Evolutionary conservation across 2,113 vertebrate genomes (phyloP), one percentile per base, ranked within the genome.

Genomic region (Eolophus roseicapilla): DNA sequence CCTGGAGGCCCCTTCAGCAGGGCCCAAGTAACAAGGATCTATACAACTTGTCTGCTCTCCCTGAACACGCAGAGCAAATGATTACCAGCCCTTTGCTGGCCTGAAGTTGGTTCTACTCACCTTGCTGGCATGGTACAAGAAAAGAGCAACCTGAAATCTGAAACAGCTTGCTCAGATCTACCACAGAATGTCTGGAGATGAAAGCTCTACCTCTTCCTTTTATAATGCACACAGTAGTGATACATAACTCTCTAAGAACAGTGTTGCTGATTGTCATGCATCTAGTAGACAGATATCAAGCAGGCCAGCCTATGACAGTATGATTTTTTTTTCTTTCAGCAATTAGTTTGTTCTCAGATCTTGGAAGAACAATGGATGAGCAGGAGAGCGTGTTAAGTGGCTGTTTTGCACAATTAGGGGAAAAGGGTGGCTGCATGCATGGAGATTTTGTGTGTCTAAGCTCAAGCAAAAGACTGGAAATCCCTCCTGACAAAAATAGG

Each of bases 211-310:
- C 6, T 57, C 44, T 55, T 69, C 21, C 35, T 71, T 67, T 63
- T 76, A 17, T 49, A 43, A 74, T 4, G 3, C 3, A 7, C 5
- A 16, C 3, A 2, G 1, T 57, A 23, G 25, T 65, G n/a, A 29
- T 39, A n/a, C 0, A 18, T 11, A 60, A 9, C 9, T 89, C 4
- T 47, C 53, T 47, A 47, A 81, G 46, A 87, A n/a, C 14, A 65
- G 13, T 18, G 8, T 57, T 39, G 25, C 55, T 70, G 5, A 47
- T 46, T 82, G 37, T 47, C 41, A 9, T 31, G 7, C 33, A 13
- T 39, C 33, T 62, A 10, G 33, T 24, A 27, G 31, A 5, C 7
- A 44, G 17, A 31, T 28, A 60, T 29, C 17, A 35, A 92, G 13
- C 44, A 70, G 24, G 27, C 6, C 44, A 85, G 16, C 6, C 21